Conservation (phyloP, 1,140 invertebrate genomes). For the Maniola jurtina region DNA sequence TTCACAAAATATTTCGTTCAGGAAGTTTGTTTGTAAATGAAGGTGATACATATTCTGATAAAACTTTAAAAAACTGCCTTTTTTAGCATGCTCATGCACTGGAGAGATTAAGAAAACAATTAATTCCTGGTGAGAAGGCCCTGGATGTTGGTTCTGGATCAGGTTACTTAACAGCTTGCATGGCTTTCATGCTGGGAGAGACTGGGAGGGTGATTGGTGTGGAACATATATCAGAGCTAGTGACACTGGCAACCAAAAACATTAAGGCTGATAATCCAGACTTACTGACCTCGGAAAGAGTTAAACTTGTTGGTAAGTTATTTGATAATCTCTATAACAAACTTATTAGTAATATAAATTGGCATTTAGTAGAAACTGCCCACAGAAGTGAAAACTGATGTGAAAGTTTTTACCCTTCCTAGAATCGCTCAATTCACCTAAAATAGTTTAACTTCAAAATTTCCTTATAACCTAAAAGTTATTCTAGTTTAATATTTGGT, state of each 20-base stretch:
- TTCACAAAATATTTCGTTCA: no score
- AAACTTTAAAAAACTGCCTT: slow-evolving; percentile 12
- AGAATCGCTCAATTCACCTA: no score
- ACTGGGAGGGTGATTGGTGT: slow-evolving; percentile 90
- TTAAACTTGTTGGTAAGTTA: slow-evolving; percentile 85
- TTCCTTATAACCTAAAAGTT: not conserved
- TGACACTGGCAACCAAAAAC: slow-evolving; percentile 87
- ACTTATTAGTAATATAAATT: no score
- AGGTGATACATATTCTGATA: not conserved
- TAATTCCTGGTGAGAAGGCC: slow-evolving; percentile 88
- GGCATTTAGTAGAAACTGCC: no score
- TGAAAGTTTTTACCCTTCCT: no score
- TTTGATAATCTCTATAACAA: no score
- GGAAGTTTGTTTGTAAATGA: no score
- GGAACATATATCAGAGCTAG: slow-evolving; percentile 94
- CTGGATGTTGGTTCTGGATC: slow-evolving; percentile 98
- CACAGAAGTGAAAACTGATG: no score
- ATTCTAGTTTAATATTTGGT: not conserved
- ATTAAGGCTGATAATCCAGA: slow-evolving; percentile 87
- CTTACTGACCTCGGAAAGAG: slow-evolving; percentile 82
- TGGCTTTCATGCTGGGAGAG: slow-evolving; percentile 91
- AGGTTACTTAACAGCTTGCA: slow-evolving; percentile 97
- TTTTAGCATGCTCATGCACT: slow-evolving; percentile 94
- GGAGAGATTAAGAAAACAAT: slow-evolving; percentile 91
- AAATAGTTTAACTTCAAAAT: not conserved